Evolutionary conservation across 2,797 vertebrate genomes (phyloP).

Genomic region (Cygnus olor): DNA sequence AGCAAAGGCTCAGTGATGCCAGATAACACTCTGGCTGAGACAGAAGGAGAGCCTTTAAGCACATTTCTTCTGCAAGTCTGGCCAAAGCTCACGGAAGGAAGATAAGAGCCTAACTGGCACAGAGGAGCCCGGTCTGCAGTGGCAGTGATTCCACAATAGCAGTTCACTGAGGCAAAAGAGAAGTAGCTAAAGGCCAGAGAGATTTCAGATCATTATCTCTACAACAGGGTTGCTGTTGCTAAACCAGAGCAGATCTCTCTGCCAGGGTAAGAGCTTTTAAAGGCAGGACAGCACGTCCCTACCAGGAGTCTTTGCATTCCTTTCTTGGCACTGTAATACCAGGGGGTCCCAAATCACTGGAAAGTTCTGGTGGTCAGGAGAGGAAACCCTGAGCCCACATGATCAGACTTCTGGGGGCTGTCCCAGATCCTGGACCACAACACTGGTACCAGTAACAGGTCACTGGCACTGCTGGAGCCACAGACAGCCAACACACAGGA

Average conservation of each 20-base stretch:
- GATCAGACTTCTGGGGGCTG: neutral
- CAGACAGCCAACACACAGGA: rapidly evolving
- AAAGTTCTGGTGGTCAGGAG: neutral
- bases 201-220: slow-evolving; percentile 46
- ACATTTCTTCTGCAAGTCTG: slow-evolving; percentile 43
- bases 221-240: neutral
- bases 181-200: neutral
- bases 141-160: neutral
- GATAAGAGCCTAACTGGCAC: slow-evolving; percentile 23
- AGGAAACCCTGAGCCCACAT: neutral
- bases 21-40: slow-evolving; percentile 29
- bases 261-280: neutral
- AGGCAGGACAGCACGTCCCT: neutral
- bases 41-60: slow-evolving; percentile 28
- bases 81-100: slow-evolving; percentile 23
- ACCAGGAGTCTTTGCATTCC: neutral
- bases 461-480: neutral
- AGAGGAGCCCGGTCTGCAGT: neutral
- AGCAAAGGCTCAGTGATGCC: slow-evolving; percentile 37
- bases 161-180: slow-evolving; percentile 17
- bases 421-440: neutral
- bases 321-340: neutral
- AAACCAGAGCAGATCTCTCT: neutral
- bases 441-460: neutral
- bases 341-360: neutral